Base-by-base conservation (phyloP, 2,888 invertebrate species). In the Agrotis clavis region DNA sequence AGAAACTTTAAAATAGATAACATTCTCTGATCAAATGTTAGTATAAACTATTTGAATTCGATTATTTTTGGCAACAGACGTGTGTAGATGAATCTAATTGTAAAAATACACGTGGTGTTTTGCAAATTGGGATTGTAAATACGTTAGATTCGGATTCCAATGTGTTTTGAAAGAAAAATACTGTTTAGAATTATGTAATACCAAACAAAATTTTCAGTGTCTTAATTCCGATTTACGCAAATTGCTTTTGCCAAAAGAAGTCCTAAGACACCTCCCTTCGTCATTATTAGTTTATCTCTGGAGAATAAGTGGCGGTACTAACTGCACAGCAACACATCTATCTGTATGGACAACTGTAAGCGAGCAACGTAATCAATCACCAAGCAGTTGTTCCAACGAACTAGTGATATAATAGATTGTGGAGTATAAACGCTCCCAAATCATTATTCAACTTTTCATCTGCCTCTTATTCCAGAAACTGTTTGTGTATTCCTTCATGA, bases 41-140 rank as follows among this genome's bases (percentile, higher is more conserved):
- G 7, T 69, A 16, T 41, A 16, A 35, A 64, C 51, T 56, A 48
- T 67, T 71, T 48, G 72, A 50, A 64, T 67, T 65, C 18, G 7
- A 53, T 53, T 67, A 65, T 71, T 82, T 76, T 61, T 47, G 25
- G 19, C 5, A n/a, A 4, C 60, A 51, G 48, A 21, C 45, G 45
- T 54, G 63, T 35, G 18, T n/a, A 47, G 5, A 62, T 60, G 65
- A 59, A 53, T 74, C 16, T 30, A 57, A 66, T 45, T 45, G 50
- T 53, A 74, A 79, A 73, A 66, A 74, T 53, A 51, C 47, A 21
- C 19, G 41, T 19, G 64, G 14, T 11, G 21, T 75, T 67, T 51
- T 30, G 47, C 19, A 30, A 67, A 63, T 59, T 63, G 48, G 41
- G 50, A 57, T 65, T 79, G 54, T 51, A 73, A 25, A 79, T 75